Conservation (phyloP, 2,797 vertebrate genomes). For the Tadarida brasiliensis region DNA sequence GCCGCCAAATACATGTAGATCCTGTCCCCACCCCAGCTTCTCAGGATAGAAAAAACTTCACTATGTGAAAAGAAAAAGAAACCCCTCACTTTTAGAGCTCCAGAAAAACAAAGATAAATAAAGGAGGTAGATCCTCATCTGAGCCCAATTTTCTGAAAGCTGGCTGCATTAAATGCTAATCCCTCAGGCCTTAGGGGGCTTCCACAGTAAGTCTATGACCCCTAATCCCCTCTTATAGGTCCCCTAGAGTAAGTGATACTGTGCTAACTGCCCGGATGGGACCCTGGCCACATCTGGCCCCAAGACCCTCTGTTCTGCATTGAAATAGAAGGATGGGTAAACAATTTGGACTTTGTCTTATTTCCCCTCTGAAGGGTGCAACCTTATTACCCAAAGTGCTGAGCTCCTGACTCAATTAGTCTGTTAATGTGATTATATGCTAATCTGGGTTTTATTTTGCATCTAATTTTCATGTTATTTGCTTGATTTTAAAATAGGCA, state of each 20-base stretch:
- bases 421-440: slow-evolving; percentile 79
- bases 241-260: slow-evolving; percentile 85
- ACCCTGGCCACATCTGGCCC: slow-evolving; percentile 84
- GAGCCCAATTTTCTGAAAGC: slow-evolving; percentile 80
- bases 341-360: slow-evolving; percentile 73
- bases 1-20: slow-evolving; percentile 37
- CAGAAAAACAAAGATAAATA: slow-evolving; percentile 78
- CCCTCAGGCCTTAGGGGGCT: slow-evolving; percentile 86
- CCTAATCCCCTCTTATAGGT: slow-evolving; percentile 83
- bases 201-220: slow-evolving; percentile 68
- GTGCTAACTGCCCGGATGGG: slow-evolving; percentile 84
- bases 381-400: slow-evolving; percentile 68
- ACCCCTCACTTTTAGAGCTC: neutral
- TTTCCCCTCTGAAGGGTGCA: slow-evolving; percentile 59
- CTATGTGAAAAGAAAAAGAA: neutral
- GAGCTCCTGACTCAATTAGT: slow-evolving; percentile 73
- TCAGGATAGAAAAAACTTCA: neutral
- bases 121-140: slow-evolving; percentile 71
- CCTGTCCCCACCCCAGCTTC: neutral
- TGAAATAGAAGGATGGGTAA: slow-evolving; percentile 81
- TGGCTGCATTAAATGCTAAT: slow-evolving; percentile 92
- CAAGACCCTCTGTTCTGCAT: slow-evolving; percentile 50
- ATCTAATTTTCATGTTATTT: slow-evolving; percentile 78
- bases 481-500: slow-evolving; percentile 72
- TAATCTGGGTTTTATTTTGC: slow-evolving; percentile 69